Evolutionary conservation across 2,797 vertebrate species (phyloP).

Genomic region (Harpagifer antarcticus): DNA sequence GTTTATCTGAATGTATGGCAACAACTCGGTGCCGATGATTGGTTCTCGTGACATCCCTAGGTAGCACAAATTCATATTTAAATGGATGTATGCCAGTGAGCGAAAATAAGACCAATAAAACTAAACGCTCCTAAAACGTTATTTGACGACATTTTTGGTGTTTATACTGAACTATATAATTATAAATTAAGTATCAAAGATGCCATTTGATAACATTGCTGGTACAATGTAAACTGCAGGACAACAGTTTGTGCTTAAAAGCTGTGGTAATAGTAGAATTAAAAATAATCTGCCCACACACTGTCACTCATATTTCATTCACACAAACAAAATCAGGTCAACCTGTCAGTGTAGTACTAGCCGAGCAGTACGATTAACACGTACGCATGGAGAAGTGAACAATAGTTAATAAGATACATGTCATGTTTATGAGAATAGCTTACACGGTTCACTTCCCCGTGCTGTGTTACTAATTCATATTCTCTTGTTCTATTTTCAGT

Average conservation of each 20-base stretch:
- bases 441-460: conserved; percentile 13
- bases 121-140: not conserved
- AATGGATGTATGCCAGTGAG: conserved; percentile 2
- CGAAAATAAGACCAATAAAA: conserved; percentile 1
- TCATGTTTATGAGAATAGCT: conserved; percentile 16
- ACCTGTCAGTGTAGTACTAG: conserved; percentile 46
- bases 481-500: not conserved
- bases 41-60: too few species aligned
- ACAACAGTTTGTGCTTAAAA: not conserved
- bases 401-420: conserved; percentile 14
- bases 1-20: too few species aligned
- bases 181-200: conserved; percentile 5
- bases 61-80: not conserved
- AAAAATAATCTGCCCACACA: not conserved
- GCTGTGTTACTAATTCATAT: not conserved
- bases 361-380: conserved; percentile 31
- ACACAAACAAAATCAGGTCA: conserved; percentile 15
- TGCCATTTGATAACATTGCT: not conserved
- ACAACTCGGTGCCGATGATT: too few species aligned
- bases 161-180: not conserved
- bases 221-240: not conserved
- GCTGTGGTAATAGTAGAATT: not conserved
- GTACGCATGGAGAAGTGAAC: conserved; percentile 27
- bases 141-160: not conserved
- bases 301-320: conserved; percentile 26